Base-by-base conservation (phyloP, 2,797 vertebrate genomes). In the Sebastes ruberrimus region DNA sequence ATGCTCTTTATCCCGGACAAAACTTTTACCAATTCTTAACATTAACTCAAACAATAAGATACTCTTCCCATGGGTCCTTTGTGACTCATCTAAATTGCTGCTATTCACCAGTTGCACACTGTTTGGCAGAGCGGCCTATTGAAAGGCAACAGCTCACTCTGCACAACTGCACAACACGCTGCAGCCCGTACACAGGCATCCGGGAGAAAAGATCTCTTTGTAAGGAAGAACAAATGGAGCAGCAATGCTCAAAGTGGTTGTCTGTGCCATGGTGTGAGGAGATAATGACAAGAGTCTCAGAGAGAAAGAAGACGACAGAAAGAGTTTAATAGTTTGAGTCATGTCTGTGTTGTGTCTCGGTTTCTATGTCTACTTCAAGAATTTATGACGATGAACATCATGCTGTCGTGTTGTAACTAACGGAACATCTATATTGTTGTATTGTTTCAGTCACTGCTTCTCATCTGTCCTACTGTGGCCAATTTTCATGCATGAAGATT, bases 41-140 rank as follows among this genome's bases (percentile, higher is more conserved):
- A 85, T 89, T 82, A 85, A 81, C 22, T 18, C 81, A 80, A 88
- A 91, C 88, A 89, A 86, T 85, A 71, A 82, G 69, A 74, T n/a
- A 3, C 85, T 86, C 82, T 78, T 87, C 80, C 76, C 79, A 49
- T 67, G 72, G 65, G 62, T 78, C 85, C 80, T 90, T 87, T 92
- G 88, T 93, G 89, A 93, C 74, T 90, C 87, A 90, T 90, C 75
- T 81, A 82, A 91, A 91, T 86, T 70, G 83, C 80, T 83, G 67
- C 85, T 35, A 79, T 86, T 91, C 86, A 89, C 85, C 75, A 88
- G 85, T 86, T 82, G 84, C 73, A 38, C 73, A 49, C 80, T 52
- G 73, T 80, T 86, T 25, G 18, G 30, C 23, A 49, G 86, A 83
- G 52, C 63, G 53, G 63, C 60, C 71, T 33, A 60, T 85, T 83